A percentile compares a stretch with the other conserved stretches of the same genome.
Evolutionary conservation across 2,888 invertebrate species (phyloP).

Genomic region (Lasioglossum calceatum): DNA sequence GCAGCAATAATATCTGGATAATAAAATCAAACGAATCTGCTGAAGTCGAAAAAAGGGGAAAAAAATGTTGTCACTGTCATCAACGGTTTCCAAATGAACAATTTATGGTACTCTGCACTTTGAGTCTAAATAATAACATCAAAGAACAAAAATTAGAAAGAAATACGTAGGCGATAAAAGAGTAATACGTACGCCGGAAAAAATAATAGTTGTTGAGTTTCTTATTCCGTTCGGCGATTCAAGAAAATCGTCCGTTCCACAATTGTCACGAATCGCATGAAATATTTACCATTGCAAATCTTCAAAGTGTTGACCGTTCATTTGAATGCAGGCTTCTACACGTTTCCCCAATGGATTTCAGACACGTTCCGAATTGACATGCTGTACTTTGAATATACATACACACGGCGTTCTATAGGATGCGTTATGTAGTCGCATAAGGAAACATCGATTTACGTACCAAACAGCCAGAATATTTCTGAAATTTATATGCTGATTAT

Average conservation of each 20-base stretch:
- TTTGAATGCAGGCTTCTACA: slow-evolving; percentile 15
- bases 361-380: slow-evolving; percentile 26
- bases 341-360: slow-evolving; percentile 10
- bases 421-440: slow-evolving; percentile 17
- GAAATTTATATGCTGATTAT: slow-evolving; percentile 16
- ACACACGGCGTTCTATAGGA: slow-evolving; percentile 10
- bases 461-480: slow-evolving; percentile 14
- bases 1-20: not conserved
- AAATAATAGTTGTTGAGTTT: not conserved
- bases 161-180: not conserved
- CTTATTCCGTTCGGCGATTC: not conserved
- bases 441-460: slow-evolving; percentile 20
- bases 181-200: not conserved
- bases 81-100: not conserved
- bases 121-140: not conserved
- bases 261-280: slow-evolving; percentile 6
- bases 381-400: slow-evolving; percentile 26
- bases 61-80: not conserved
- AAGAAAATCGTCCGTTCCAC: not conserved
- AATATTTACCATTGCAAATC: slow-evolving; percentile 19
- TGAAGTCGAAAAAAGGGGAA: not conserved
- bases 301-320: slow-evolving; percentile 20
- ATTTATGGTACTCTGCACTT: not conserved
- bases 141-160: not conserved
- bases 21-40: not conserved